These are phyloP conservation scores for Crambe crambe DNA, from an alignment of 37 sponge, comb jelly and placozoan genomes.

Conservation along the genomic window DNA sequence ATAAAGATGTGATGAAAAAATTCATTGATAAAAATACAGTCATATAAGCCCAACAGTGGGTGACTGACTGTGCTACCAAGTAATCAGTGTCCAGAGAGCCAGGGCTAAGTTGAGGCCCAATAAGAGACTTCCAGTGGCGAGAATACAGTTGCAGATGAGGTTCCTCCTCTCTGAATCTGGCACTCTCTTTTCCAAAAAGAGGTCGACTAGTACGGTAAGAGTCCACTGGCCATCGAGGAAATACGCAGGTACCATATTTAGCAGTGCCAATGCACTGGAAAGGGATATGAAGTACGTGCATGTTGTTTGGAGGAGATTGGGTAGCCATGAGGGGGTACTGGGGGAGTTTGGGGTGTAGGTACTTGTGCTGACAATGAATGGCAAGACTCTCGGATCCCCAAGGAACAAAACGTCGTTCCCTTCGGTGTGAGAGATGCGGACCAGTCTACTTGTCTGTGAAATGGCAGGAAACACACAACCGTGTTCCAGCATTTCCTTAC, in stretches of 20 bases:
- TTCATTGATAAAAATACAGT: neutral
- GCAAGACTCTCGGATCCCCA: conserved; percentile 72
- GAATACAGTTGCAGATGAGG: conserved; percentile 39
- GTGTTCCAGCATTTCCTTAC: conserved; percentile 27
- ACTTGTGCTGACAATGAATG: conserved; percentile 42
- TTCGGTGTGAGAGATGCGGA: conserved; percentile 71
- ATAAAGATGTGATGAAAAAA: no score
- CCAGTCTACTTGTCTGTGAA: conserved; percentile 31
- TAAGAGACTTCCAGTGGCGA: conserved; percentile 39
- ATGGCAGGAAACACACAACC: conserved; percentile 72
- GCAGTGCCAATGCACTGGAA: conserved; percentile 91
- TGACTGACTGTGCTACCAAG: conserved; percentile 33
- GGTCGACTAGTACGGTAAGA: conserved; percentile 71
- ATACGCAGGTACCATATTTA: conserved; percentile 90
- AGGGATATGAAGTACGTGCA: conserved; percentile 81
- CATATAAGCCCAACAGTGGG: no score
- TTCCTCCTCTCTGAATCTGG: conserved; percentile 36
- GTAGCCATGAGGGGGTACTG: conserved; percentile 64
- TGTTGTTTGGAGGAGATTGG: conserved; percentile 70
- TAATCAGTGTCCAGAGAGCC: conserved; percentile 63
- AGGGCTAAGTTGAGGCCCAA: conserved; percentile 49
- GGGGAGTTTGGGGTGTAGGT: conserved; percentile 59
- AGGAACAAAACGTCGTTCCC: conserved; percentile 76
- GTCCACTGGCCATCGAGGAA: conserved; percentile 93
- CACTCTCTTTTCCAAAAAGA: conserved; percentile 32